Evolutionary conservation across 1,140 invertebrate genomes (phyloP).

Genomic region (Aphelenchoides avenae): DNA sequence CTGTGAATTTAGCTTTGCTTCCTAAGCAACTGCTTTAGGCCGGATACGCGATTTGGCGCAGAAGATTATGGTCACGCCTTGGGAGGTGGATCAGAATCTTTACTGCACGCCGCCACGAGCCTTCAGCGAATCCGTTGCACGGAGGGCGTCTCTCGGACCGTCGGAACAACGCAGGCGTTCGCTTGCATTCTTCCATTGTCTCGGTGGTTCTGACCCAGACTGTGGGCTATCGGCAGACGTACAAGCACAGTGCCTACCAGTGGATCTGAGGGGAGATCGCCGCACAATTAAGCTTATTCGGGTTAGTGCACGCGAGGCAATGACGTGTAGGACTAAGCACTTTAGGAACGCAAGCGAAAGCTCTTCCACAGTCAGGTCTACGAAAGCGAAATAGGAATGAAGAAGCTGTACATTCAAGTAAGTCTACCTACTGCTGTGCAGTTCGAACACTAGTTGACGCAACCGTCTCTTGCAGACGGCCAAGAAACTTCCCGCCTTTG

Average conservation of each 20-base stretch:
- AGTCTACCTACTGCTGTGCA: conserved; percentile 2
- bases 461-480: conserved; percentile 42
- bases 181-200: conserved; percentile 33
- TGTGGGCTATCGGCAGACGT: conserved; percentile 50
- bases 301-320: conserved; percentile 14
- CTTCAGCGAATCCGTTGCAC: conserved; percentile 29
- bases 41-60: conserved; percentile 58
- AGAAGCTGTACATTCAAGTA: conserved; percentile 70
- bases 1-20: background rate
- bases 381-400: conserved; percentile 69
- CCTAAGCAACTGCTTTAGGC: conserved; percentile 44
- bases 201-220: conserved; percentile 46
- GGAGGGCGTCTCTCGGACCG: conserved; percentile 2
- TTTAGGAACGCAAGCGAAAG: conserved; percentile 70
- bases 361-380: conserved; percentile 70
- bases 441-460: background rate
- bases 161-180: conserved; percentile 20
- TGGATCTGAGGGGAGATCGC: conserved; percentile 54
- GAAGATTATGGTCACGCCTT: conserved; percentile 59
- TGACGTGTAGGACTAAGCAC: background rate
- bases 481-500: conserved; percentile 67
- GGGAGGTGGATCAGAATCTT: conserved; percentile 54
- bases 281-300: conserved; percentile 60
- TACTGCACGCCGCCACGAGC: conserved; percentile 50
- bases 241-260: conserved; percentile 55